phyloP scores from a whole-genome alignment of 2,888 invertebrate species.

The Magallana nippona region DNA sequence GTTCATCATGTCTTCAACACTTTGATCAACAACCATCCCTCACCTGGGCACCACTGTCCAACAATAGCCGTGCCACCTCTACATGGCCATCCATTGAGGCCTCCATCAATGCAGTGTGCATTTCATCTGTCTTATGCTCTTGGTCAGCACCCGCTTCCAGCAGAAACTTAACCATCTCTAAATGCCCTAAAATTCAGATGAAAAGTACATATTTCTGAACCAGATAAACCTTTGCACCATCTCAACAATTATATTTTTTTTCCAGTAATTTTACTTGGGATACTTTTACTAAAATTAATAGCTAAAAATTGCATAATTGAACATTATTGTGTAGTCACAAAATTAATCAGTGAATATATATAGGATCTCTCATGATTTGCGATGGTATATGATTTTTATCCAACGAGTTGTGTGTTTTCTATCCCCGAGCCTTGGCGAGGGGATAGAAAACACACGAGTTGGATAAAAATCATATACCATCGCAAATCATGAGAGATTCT shows the following conservation, averaged over 20 bases:
- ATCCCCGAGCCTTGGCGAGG: too few species aligned
- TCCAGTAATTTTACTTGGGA: too few species aligned
- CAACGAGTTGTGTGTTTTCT: too few species aligned
- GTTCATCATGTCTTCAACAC: too few species aligned
- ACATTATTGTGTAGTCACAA: too few species aligned
- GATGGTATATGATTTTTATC: too few species aligned
- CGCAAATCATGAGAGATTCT: too few species aligned
- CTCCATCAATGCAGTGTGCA: conserved; percentile 99
- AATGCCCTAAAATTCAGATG: conserved; percentile 83
- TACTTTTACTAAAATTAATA: too few species aligned
- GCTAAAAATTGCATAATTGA: too few species aligned
- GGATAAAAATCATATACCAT: too few species aligned
- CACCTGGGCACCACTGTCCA: conserved; percentile 97
- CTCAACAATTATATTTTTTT: not conserved
- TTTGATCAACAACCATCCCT: not conserved
- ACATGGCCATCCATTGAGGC: conserved; percentile 99
- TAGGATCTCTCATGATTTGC: too few species aligned
- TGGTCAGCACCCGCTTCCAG: conserved; percentile 97
- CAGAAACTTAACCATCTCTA: conserved; percentile 97
- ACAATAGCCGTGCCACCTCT: conserved; percentile 94
- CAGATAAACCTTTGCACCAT: not conserved
- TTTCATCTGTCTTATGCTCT: conserved; percentile 99
- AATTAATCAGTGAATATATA: not conserved
- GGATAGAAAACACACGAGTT: too few species aligned
- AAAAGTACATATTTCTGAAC: not conserved